phyloP scores from a whole-genome alignment of 2,113 vertebrate genomes.

The Formicarius rufipectus region DNA sequence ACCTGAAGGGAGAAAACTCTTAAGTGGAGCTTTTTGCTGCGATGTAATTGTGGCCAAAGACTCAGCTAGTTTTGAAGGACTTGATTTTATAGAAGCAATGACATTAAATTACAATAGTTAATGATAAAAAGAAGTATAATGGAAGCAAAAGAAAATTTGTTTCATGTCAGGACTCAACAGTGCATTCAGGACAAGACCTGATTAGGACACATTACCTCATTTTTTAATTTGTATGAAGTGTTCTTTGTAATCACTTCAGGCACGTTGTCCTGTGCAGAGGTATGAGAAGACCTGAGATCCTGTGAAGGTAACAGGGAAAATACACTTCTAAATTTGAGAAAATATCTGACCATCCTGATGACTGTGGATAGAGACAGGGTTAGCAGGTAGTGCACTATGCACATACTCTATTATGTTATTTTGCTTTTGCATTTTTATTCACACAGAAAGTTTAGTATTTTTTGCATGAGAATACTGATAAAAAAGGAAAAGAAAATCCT shows the following conservation, averaged over 20 bases:
- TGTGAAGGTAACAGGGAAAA: not conserved
- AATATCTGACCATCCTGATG: not conserved
- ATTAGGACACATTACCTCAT: not conserved
- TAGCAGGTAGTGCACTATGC: not conserved
- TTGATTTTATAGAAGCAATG: not conserved
- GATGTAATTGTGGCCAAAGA: not conserved
- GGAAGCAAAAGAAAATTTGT: not conserved
- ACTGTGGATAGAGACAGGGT: not conserved
- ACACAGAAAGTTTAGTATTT: not conserved
- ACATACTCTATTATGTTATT: not conserved
- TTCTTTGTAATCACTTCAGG: not conserved
- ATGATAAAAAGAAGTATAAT: not conserved
- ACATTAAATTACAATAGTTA: not conserved
- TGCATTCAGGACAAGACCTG: not conserved
- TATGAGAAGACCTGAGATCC: not conserved
- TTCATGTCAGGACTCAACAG: not conserved
- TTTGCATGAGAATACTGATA: not conserved
- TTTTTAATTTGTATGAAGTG: not conserved
- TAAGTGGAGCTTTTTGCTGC: not conserved
- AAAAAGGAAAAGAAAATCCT: not conserved
- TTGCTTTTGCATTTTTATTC: not conserved
- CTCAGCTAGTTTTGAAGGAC: not conserved
- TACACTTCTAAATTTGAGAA: not conserved
- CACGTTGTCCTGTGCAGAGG: not conserved
- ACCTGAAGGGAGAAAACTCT: not conserved